These are phyloP conservation scores for Tursiops truncatus DNA, from an alignment of 2,113 vertebrate species.

Conservation along the genomic window DNA sequence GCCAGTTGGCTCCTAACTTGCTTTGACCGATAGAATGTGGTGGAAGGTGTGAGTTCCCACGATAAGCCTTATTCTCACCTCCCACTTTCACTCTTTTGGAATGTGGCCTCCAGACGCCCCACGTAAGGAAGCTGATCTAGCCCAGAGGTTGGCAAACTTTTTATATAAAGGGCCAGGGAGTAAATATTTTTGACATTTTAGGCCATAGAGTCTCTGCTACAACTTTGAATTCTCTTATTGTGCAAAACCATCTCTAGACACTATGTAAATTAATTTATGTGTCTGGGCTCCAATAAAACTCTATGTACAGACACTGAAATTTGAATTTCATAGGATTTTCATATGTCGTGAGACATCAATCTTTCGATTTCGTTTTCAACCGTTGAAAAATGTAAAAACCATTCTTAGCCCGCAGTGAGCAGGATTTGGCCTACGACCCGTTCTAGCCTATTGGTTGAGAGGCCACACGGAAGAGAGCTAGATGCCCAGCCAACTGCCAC, in stretches of 20 bases:
- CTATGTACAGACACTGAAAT: background rate
- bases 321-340: background rate
- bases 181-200: background rate
- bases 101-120: background rate
- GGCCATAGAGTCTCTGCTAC: background rate
- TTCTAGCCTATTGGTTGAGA: background rate
- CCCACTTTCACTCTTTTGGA: background rate
- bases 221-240: background rate
- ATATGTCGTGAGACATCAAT: background rate
- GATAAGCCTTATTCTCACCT: background rate
- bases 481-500: background rate
- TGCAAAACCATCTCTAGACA: background rate
- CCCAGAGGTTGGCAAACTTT: background rate
- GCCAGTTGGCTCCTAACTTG: background rate
- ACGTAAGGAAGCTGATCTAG: background rate
- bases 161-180: background rate
- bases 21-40: background rate
- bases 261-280: background rate
- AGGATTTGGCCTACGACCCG: background rate
- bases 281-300: background rate
- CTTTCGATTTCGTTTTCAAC: background rate
- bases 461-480: background rate
- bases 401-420: background rate
- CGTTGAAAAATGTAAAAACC: background rate
- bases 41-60: background rate